phyloP scores from a whole-genome alignment of 2,888 invertebrate genomes.

The Mimas tiliae region DNA sequence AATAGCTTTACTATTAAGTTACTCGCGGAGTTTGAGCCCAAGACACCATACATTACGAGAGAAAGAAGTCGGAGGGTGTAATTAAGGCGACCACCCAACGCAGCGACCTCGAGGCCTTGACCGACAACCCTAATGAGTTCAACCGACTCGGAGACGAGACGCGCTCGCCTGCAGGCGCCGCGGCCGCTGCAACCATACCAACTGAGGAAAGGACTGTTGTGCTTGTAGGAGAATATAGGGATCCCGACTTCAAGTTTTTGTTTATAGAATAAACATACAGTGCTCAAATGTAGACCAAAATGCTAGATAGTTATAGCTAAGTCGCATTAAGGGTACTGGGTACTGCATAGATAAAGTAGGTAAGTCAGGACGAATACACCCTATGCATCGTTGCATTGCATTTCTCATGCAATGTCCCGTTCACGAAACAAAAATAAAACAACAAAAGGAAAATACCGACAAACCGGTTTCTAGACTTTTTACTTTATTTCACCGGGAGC shows the following conservation, averaged over 20 bases:
- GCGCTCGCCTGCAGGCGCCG: slow-evolving; percentile 29
- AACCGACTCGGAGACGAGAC: slow-evolving; percentile 45
- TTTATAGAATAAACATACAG: not conserved
- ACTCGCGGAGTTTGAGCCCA: not conserved
- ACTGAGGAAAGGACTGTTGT: not conserved
- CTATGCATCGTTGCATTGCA: slow-evolving; percentile 82
- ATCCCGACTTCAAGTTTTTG: not conserved
- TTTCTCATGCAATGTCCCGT: slow-evolving; percentile 83
- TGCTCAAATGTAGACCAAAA: not conserved
- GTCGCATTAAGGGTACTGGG: not conserved
- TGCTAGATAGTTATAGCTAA: not conserved
- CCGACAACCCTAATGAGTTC: slow-evolving; percentile 83
- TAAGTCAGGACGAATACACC: slow-evolving; percentile 30
- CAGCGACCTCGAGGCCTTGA: slow-evolving; percentile 82
- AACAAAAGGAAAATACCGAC: slow-evolving; percentile 82
- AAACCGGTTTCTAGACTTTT: slow-evolving; percentile 83
- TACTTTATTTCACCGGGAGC: slow-evolving; percentile 76
- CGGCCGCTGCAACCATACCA: slow-evolving; percentile 29
- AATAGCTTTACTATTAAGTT: not conserved
- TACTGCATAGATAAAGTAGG: not conserved
- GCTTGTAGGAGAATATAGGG: not conserved
- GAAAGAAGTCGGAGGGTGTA: slow-evolving; percentile 75
- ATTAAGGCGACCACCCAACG: slow-evolving; percentile 83
- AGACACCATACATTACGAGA: slow-evolving; percentile 40
- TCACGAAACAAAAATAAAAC: slow-evolving; percentile 81